Base-by-base conservation (phyloP, 2,113 vertebrate genomes). In the Catharus fuscescens region DNA sequence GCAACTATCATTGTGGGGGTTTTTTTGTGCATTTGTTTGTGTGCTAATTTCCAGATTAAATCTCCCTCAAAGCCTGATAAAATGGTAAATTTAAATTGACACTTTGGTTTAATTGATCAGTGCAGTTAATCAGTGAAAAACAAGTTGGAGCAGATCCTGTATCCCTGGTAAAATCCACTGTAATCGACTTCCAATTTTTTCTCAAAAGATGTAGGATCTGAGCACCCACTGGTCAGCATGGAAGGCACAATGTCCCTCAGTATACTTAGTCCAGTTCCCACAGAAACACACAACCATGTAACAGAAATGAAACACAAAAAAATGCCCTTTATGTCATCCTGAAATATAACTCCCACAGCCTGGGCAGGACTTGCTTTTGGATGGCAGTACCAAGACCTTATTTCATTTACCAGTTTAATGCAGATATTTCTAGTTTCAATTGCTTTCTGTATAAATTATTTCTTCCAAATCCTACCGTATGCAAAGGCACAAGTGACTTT, bases 1-100 rank as follows among this genome's bases (percentile, higher is more conserved):
- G 23, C 15, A 80, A 0, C 8, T 59, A 12, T 32, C 32, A 20
- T 5, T 44, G 9, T 23, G 18, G 13, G 13, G 11, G 21, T 0
- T 64, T 78, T 38, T 52, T 62, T 56, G 5, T 44, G 25, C 6
- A 4, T 60, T 7, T 70, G 13, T 8, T 65, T 78, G 16, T 61
- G 25, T 73, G 8, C 26, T 85, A 18, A 48, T 77, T 83, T 88
- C 26, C 21, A 76, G 18, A 12, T 18, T 60, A 36, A 40, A 69
- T 60, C 25, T 65, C 56, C 44, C 34, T 13, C 24, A 48, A 74
- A 23, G 5, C 8, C 14, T n/a, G 12, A n/a, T 36, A 50, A 66
- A 93, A 72, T 16, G 7, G 4, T 4, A 53, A 76, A 36, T 69
- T 90, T 64, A 85, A 91, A 85, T 17, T 48, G 32, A 14, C 24